Base-by-base conservation (phyloP, 2,888 invertebrate species). In the Cantharis rufa region DNA sequence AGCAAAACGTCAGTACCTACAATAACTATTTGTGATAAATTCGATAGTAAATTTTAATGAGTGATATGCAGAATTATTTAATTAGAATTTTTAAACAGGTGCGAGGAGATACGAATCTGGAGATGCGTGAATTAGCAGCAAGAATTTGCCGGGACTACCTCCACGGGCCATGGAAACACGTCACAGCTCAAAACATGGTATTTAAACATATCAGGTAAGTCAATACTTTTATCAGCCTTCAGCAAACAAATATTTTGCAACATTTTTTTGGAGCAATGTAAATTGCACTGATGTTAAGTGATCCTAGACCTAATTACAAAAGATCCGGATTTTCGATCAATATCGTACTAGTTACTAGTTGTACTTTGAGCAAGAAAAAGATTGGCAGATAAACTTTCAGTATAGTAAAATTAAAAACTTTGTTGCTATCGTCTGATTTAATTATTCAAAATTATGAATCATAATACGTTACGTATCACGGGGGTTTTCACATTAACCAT, bases 61-160 rank as follows among this genome's bases (percentile, higher is more conserved):
- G 48, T 48, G 48, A 13, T 72, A 76, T 76, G 76, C 64, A 72
- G 18, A 62, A 63, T 24, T 5, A 69, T 61, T 69, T 76, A 48
- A 32, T 71, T 10, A 72, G n/a, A 69, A 77, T 85, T 79, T 83
- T 84, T 82, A 84, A 78, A 72, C 91, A 93, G 91, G 91, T 91
- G 80, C 92, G 92, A 11, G 91, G 92, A 9, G 64, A 66, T 66
- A 21, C 64, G 3, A 91, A 91, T 82, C 89, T 90, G 16, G 96
- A 96, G 87, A 95, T 96, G 93, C 90, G 94, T 74, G 93, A 95
- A 80, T 92, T 95, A 78, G 96, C 96, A 0, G 94, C 94, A 15
- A 92, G 94, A 83, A 95, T 97, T 82, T 97, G 97, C 88, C 91
- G 94, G 82, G 96, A 97, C 88, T 97, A 96, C 87, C 91, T 98